Evolutionary conservation across 2,888 invertebrate species (phyloP).

Genomic region (Zhengitettix transpicula): DNA sequence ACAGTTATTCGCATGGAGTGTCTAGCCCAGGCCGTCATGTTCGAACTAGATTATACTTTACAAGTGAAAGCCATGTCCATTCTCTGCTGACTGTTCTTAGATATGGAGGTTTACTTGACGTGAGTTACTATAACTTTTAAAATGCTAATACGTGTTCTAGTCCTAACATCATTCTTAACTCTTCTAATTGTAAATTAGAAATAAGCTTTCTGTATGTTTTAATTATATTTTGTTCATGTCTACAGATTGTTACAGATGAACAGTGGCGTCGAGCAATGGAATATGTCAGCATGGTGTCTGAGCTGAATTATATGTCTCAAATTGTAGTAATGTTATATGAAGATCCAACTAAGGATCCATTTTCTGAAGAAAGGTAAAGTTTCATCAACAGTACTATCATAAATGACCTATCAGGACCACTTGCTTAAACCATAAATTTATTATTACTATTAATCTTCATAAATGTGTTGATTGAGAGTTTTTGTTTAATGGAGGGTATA

Average conservation of each 20-base stretch:
- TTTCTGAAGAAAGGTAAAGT: conserved; percentile 51
- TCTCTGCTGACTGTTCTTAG: conserved; percentile 89
- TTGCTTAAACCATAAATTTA: no score
- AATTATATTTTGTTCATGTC: background rate
- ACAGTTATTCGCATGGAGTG: conserved; percentile 88
- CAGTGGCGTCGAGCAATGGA: conserved; percentile 99
- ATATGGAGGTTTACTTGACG: conserved; percentile 79
- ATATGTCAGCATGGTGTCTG: conserved; percentile 92
- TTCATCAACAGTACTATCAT: background rate
- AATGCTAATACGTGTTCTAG: no score
- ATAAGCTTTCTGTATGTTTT: no score
- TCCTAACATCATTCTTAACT: no score
- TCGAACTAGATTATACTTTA: conserved; percentile 95
- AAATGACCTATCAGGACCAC: no score
- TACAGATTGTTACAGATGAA: conserved; percentile 65
- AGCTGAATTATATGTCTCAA: conserved; percentile 98
- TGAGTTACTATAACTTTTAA: conserved; percentile 26
- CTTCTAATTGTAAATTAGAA: no score
- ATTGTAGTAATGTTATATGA: conserved; percentile 98
- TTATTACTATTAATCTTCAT: no score
- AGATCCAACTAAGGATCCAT: conserved; percentile 89
- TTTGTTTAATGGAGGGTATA: no score
- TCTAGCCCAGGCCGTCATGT: conserved; percentile 97
- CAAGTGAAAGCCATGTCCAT: conserved; percentile 98
- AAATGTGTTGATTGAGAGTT: no score